A percentile compares a stretch with the other conserved stretches of the same genome.
Evolutionary conservation across 2,113 vertebrate species (phyloP).

Genomic region (Rhodinocichla rosea): DNA sequence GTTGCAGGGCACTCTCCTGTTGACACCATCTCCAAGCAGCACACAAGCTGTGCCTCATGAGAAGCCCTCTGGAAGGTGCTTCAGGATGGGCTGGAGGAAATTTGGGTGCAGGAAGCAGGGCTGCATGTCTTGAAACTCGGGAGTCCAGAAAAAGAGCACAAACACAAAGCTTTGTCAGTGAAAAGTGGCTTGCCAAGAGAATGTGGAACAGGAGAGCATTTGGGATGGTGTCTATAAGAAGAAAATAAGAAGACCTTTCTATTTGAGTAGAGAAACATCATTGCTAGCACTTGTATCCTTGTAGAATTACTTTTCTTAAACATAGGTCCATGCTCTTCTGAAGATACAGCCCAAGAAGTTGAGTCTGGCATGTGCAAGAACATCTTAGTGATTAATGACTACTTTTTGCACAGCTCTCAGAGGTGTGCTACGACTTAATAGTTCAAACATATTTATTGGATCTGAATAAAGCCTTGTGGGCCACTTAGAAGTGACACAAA

Average conservation of each 20-base stretch:
- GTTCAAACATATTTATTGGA: not conserved
- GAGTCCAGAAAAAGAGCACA: not conserved
- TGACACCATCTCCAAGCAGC: not conserved
- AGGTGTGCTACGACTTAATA: fast-evolving
- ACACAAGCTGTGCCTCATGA: not conserved
- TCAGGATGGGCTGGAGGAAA: not conserved
- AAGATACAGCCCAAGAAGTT: not conserved
- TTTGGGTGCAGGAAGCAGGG: not conserved
- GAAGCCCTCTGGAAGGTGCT: not conserved
- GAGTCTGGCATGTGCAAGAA: not conserved
- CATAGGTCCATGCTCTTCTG: not conserved
- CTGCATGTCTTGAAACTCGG: not conserved
- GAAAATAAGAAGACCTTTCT: not conserved
- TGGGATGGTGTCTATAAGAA: not conserved
- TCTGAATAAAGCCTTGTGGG: not conserved
- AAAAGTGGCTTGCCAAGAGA: not conserved
- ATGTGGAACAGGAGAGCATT: not conserved
- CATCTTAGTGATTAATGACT: not conserved
- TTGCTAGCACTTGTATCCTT: not conserved
- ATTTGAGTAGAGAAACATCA: not conserved
- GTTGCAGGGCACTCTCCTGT: not conserved
- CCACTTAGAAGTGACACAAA: not conserved
- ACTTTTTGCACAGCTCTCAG: not conserved
- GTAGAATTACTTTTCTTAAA: not conserved
- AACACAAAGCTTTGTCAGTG: not conserved